phyloP scores from a whole-genome alignment of 2,113 vertebrate species.

The Pseudopipra pipra region DNA sequence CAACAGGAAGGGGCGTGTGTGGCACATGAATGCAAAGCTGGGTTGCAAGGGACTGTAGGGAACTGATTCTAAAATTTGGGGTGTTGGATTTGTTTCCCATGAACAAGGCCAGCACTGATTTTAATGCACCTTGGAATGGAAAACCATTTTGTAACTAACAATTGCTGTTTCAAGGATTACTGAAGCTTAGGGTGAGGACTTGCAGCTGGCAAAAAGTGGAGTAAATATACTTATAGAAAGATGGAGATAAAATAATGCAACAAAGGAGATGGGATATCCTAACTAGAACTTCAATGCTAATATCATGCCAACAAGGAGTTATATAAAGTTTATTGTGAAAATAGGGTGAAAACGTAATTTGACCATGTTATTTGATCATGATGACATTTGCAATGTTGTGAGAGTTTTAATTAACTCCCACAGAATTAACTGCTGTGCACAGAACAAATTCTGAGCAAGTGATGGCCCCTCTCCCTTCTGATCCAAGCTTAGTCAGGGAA shows the following conservation, averaged over 20 bases:
- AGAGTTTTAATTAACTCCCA: not conserved
- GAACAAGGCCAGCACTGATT: not conserved
- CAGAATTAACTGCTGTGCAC: not conserved
- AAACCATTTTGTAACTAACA: not conserved
- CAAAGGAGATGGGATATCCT: not conserved
- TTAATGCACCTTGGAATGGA: not conserved
- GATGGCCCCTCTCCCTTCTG: not conserved
- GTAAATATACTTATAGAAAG: not conserved
- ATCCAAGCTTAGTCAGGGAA: not conserved
- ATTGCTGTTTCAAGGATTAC: not conserved
- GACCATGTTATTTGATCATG: not conserved
- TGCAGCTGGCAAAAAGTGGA: not conserved
- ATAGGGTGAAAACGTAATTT: not conserved
- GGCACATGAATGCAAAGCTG: not conserved
- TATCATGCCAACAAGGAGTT: not conserved
- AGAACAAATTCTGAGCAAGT: not conserved
- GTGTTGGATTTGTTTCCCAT: not conserved
- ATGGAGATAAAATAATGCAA: not conserved
- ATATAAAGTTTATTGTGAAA: not conserved
- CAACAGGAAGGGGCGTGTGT: not conserved
- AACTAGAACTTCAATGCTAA: not conserved
- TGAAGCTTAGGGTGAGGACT: not conserved
- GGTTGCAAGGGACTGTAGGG: not conserved
- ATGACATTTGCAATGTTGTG: not conserved
- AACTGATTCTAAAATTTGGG: not conserved